Evolutionary conservation across 2,797 vertebrate genomes (phyloP).

Genomic region (Crenichthys baileyi): DNA sequence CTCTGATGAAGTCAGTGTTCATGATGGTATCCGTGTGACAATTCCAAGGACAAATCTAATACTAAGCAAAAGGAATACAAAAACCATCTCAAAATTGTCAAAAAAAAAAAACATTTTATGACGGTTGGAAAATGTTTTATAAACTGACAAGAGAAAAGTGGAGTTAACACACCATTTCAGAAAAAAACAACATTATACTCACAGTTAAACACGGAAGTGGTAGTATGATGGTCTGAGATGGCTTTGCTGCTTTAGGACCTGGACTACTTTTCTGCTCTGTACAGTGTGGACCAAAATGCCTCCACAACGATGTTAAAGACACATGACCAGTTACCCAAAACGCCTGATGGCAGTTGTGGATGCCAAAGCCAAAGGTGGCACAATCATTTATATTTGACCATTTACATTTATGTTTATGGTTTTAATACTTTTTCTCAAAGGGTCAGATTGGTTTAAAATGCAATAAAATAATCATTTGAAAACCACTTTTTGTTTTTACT

Average conservation of each 20-base stretch:
- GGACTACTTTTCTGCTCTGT: not conserved
- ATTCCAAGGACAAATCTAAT: not conserved
- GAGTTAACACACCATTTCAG: not conserved
- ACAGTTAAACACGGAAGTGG: not conserved
- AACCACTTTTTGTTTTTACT: not conserved
- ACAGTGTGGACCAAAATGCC: not conserved
- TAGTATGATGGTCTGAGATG: not conserved
- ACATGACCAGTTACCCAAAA: not conserved
- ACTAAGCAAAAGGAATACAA: not conserved
- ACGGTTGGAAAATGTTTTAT: too few species aligned
- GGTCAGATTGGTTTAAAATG: not conserved
- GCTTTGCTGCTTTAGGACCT: not conserved
- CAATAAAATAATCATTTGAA: not conserved
- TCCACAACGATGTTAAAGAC: not conserved
- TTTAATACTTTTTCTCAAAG: not conserved
- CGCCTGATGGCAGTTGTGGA: not conserved
- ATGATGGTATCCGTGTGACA: not conserved
- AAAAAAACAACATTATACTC: not conserved
- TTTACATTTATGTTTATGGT: not conserved
- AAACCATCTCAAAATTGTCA: not conserved
- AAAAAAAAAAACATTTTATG: too few species aligned
- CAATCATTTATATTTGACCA: not conserved
- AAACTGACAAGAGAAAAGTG: too few species aligned
- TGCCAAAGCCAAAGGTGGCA: not conserved
- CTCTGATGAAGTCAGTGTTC: not conserved